Evolutionary conservation across 1,140 invertebrate species (phyloP).

Genomic region (Schlechtendalia chinensis): DNA sequence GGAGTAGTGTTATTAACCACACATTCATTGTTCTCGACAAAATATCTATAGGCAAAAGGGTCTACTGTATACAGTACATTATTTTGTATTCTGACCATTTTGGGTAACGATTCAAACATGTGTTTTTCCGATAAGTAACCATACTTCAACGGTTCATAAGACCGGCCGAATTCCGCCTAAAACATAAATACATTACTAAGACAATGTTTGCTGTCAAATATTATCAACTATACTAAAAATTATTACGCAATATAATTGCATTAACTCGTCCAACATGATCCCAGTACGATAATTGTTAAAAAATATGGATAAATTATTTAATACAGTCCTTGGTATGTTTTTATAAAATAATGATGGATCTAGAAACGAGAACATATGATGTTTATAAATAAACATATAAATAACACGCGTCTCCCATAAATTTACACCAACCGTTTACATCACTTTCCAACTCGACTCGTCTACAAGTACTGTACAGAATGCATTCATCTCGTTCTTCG

Average conservation of each 20-base stretch:
- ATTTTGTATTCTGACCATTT: conserved; percentile 9
- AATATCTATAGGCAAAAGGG: not conserved
- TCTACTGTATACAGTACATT: not conserved
- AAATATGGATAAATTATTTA: conserved; percentile 3
- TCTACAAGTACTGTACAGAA: not conserved
- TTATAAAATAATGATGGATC: conserved; percentile 15
- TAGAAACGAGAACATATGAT: not conserved
- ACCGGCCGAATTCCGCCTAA: conserved; percentile 22
- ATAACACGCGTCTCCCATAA: too few relatives aligned
- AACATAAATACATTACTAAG: not conserved
- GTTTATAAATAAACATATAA: not conserved
- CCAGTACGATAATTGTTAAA: not conserved
- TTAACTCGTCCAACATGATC: not conserved
- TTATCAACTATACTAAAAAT: too few relatives aligned
- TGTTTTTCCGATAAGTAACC: conserved; percentile 34
- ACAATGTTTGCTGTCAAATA: too few relatives aligned
- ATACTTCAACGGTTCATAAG: conserved; percentile 34
- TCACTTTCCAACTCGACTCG: not conserved
- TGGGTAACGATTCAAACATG: conserved; percentile 34
- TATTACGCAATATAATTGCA: conserved; percentile 8
- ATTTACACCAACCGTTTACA: not conserved
- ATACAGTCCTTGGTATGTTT: conserved; percentile 28
- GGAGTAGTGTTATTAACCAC: not conserved
- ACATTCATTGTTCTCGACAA: not conserved
- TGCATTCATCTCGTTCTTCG: not conserved